Evolutionary conservation across 2,888 invertebrate genomes (phyloP).

Genomic region (Eupithecia abbreviata): DNA sequence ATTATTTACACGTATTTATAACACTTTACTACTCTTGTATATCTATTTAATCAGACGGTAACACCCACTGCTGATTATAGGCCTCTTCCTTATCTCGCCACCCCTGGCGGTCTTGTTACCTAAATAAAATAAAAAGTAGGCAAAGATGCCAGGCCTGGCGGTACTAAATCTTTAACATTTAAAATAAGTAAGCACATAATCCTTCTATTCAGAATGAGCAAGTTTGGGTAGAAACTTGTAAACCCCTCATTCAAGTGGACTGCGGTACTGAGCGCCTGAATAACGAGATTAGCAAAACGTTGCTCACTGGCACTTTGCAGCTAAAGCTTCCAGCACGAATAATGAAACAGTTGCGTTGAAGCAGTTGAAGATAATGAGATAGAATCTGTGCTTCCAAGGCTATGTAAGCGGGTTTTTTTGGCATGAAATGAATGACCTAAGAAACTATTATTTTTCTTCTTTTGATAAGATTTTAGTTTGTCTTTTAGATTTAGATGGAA

Average conservation of each 20-base stretch:
- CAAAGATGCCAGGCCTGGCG: no score
- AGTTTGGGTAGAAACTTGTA: not conserved
- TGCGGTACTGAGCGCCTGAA: not conserved
- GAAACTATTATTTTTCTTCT: no score
- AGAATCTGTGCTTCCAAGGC: not conserved
- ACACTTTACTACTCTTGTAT: no score
- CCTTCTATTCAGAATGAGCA: not conserved
- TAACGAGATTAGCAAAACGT: slow-evolving; percentile 4
- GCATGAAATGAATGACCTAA: not conserved
- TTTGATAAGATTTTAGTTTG: no score
- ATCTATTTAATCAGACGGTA: no score
- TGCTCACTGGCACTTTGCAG: not conserved
- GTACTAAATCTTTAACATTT: not conserved
- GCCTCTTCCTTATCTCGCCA: no score
- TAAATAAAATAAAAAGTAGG: no score
- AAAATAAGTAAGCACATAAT: not conserved
- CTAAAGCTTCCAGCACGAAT: not conserved
- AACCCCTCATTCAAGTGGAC: slow-evolving; percentile 4
- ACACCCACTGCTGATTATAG: no score
- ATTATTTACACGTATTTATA: no score
- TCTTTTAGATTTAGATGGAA: no score
- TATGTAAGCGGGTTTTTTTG: not conserved
- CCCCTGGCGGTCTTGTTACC: no score
- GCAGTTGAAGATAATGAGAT: no score
- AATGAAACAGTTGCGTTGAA: not conserved